Evolutionary conservation across 1,140 invertebrate genomes (phyloP), one percentile per base, ranked within the genome.

Genomic region (Platorchestia sp.): DNA sequence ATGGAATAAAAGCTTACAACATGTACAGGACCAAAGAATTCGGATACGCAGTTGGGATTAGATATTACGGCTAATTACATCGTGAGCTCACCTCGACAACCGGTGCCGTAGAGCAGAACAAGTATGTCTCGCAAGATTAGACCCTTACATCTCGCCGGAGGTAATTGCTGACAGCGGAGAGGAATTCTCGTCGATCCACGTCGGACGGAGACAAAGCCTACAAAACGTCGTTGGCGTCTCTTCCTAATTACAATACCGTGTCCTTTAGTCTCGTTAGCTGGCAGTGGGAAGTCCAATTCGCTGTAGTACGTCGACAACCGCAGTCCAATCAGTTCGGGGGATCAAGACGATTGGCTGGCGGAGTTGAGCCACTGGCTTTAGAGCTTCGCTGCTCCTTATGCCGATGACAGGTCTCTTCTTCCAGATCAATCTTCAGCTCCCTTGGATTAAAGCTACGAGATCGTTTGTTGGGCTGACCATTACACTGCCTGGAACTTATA

Each of bases 261-360:
- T 93, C 91, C 91, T 45, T 45, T 42, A 44, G 91, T 45, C 91
- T 93, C 91, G 91, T 93, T 93, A 93, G 91, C 45, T 47, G 91
- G 19, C 45, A 47, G 40, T 45, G 91, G 43, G 40, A 47, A 47
- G 44, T 93, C 91, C 91, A 93, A 93, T 93, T 44, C 44, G 91
- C 43, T 47, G 45, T 47, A 93, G 3, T 45, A 40, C 45, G 45
- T 93, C 91, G 43, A 93, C 45, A 93, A 93, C 91, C 91, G 91
- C 44, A 93, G 45, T 45, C 91, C 91, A 93, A 93, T 93, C 91
- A 45, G 43, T 47, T 93, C 43, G 1, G 43, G 7, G 91, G 45
- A 45, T 47, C 43, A 44, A 10, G 40, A 44, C 45, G 43, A 93
- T 93, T 93, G 91, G 91, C 45, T 45, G 91, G 19, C 91, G 44